phyloP scores from a whole-genome alignment of 2,888 invertebrate genomes.

The Drosophila prolongata region DNA sequence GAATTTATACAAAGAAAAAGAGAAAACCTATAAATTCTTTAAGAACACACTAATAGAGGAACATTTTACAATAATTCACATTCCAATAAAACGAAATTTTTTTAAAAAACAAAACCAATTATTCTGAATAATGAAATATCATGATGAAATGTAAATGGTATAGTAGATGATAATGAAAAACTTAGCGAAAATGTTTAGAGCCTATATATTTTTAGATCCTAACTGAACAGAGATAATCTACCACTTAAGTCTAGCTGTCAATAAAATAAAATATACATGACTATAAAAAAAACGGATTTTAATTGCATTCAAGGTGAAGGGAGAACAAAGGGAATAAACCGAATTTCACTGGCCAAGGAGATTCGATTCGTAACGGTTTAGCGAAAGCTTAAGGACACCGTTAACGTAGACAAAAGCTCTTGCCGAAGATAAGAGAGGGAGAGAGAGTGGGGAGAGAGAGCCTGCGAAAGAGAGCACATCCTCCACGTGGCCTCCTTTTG shows the following conservation, averaged over 20 bases:
- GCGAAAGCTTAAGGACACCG: constrained; percentile 45
- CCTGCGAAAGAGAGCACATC: constrained; percentile 11
- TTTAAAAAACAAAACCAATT: constrained; percentile 53
- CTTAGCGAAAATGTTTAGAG: constrained; percentile 58
- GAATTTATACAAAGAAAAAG: constrained; percentile 38
- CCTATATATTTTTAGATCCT: constrained; percentile 68
- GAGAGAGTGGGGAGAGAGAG: background rate
- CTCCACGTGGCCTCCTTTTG: constrained; percentile 42
- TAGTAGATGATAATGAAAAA: constrained; percentile 24
- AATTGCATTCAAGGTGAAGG: constrained; percentile 20
- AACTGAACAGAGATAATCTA: constrained; percentile 56
- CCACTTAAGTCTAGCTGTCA: constrained; percentile 67
- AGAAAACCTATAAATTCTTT: constrained; percentile 17
- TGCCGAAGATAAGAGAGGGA: background rate
- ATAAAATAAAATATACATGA: constrained; percentile 54
- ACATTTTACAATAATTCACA: constrained; percentile 38
- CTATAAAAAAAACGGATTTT: constrained; percentile 16
- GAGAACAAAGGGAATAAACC: constrained; percentile 29
- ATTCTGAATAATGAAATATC: constrained; percentile 46
- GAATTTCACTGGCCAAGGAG: constrained; percentile 24
- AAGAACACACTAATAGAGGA: constrained; percentile 34
- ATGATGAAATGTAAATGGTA: constrained; percentile 12
- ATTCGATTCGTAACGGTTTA: constrained; percentile 39
- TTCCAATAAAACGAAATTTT: constrained; percentile 39
- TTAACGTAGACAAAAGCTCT: constrained; percentile 44